A percentile compares a stretch with the other conserved stretches of the same genome.
Evolutionary conservation across 2,113 vertebrate genomes (phyloP).

Genomic region (Tragelaphus strepsiceros): DNA sequence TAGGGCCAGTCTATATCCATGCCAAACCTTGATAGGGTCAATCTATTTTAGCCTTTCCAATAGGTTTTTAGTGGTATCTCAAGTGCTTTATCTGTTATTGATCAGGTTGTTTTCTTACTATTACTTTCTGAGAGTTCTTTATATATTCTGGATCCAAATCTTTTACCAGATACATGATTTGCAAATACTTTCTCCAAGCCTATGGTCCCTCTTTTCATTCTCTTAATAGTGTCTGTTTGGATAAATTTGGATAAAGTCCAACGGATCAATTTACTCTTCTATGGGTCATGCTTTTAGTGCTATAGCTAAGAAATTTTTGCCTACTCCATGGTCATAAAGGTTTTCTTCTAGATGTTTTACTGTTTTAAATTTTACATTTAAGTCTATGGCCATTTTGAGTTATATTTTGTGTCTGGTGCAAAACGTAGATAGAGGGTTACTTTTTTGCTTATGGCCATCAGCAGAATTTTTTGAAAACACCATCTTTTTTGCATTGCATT

Average conservation of each 20-base stretch:
- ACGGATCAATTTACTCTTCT: background rate
- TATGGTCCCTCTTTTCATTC: background rate
- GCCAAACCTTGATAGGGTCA: background rate
- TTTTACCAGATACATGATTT: background rate
- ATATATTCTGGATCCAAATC: background rate
- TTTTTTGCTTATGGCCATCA: background rate
- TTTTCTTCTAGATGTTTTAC: constrained; percentile 5
- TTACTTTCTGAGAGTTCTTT: background rate
- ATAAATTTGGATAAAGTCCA: background rate
- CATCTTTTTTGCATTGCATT: background rate
- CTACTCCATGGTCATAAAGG: background rate
- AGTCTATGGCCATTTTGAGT: background rate
- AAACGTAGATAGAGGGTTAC: background rate
- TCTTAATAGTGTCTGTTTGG: background rate
- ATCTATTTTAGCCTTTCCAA: background rate
- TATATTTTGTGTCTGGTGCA: background rate
- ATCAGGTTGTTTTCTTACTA: background rate
- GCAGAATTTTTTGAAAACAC: background rate
- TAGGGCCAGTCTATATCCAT: background rate
- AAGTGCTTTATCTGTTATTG: background rate
- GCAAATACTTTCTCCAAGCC: background rate
- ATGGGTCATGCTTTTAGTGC: background rate
- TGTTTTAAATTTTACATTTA: constrained; percentile 5
- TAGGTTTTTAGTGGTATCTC: background rate
- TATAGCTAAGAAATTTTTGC: background rate